phyloP scores from a whole-genome alignment of 2,113 vertebrate species.

The Psephotus haematonotus region DNA sequence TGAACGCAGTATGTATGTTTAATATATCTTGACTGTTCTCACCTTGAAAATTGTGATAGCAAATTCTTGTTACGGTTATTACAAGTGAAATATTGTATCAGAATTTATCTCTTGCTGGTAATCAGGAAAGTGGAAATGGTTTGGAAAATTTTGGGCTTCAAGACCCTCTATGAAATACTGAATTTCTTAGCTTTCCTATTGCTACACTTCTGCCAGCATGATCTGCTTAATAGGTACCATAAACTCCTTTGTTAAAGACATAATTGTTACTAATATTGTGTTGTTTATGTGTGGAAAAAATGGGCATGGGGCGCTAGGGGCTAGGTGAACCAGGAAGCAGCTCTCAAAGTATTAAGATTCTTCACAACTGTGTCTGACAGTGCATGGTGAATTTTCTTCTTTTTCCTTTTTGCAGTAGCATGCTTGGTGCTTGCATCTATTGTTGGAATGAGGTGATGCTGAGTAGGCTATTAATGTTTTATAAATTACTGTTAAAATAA shows the following conservation, averaged over 20 bases:
- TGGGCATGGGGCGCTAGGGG: rapidly evolving
- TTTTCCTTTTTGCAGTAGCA: neutral
- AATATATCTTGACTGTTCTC: neutral
- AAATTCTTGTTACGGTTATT: neutral
- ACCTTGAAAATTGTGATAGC: neutral
- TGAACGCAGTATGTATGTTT: neutral
- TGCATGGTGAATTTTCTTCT: neutral
- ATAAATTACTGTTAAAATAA: neutral
- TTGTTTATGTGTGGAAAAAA: neutral
- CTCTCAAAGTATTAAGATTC: neutral
- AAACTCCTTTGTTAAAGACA: neutral
- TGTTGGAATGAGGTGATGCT: neutral
- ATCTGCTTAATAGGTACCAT: neutral
- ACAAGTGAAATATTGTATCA: neutral
- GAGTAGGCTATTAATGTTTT: neutral
- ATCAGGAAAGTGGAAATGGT: neutral
- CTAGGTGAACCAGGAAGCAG: neutral
- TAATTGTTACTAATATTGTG: neutral
- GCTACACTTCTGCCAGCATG: neutral
- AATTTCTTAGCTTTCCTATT: neutral
- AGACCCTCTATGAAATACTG: neutral
- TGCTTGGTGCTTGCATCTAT: neutral
- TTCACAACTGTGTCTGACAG: neutral
- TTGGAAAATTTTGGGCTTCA: neutral
- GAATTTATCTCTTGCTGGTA: neutral